Base-by-base conservation (phyloP, 2,113 vertebrate genomes). In the Mustela nigripes region DNA sequence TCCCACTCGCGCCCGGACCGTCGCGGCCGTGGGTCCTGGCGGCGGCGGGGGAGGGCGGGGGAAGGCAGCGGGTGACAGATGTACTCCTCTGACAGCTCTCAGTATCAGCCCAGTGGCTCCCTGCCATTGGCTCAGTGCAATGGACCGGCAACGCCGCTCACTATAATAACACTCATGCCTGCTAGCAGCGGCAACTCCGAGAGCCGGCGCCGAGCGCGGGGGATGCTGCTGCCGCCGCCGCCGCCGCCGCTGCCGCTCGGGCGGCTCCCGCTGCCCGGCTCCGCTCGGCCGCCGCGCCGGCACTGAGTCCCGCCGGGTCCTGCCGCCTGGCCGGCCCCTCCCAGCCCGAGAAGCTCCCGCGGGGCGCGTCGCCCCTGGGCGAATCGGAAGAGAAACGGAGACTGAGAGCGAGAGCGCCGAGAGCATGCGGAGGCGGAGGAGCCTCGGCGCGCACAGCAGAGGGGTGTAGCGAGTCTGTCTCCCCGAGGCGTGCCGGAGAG, bases 81-180 rank as follows among this genome's bases (percentile, higher is more conserved):
- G 99, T 98, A 97, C 98, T 98, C 98, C 97, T 98, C 98, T 98
- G 98, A 98, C 98, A 98, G 99, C 98, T 98, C 98, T 98, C 98
- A 80, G 98, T 98, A 98, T 98, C 98, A 99, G 98, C 98, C 98
- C 97, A 98, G 99, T 98, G 99, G 98, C 99, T 98, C 98, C 98
- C 98, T 98, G 98, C 98, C 98, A 99, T 99, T 99, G 99, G 99
- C 99, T 99, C 99, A 76, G 98, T 98, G 99, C 99, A 96, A 94
- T 98, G 98, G 98, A 99, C 98, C 99, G 98, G 99, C 98, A 98
- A 98, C 98, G 98, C 98, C 96, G 98, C 98, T 94, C 98, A 93
- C 97, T 99, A 99, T 99, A 99, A 99, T 98, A 99, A 95, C 98
- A 95, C 98, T 98, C 98, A 97, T 98, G 98, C 98, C 98, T 79